Percentiles rank a stretch among this genome's conserved stretches.
Conservation (phyloP, 1,140 invertebrate species). For the Lasioglossum baleicum region DNA sequence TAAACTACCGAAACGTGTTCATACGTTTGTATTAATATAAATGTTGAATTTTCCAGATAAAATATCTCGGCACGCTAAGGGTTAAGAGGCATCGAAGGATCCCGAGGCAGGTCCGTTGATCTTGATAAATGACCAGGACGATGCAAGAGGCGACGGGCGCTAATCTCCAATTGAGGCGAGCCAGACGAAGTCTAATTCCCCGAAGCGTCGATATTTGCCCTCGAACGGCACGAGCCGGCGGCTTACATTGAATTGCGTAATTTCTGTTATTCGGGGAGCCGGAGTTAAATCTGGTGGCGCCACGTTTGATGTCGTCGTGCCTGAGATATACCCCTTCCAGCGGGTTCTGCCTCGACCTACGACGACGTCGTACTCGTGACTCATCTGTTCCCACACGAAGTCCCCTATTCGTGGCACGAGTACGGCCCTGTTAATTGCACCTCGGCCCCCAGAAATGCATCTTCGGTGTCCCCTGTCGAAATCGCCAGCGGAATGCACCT, state of each 20-base stretch:
- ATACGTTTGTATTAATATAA: no score
- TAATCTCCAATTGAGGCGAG: no score
- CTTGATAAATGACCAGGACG: no score
- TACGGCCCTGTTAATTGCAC: slow-evolving; percentile 46
- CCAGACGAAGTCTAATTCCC: background rate
- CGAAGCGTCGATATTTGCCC: background rate
- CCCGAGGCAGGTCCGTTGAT: no score
- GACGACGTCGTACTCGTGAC: slow-evolving; percentile 52
- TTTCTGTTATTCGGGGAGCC: no score
- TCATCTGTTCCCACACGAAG: slow-evolving; percentile 21
- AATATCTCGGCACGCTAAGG: no score
- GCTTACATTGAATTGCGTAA: background rate
- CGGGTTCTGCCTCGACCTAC: slow-evolving; percentile 36
- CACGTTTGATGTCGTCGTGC: background rate
- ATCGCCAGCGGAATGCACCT: background rate
- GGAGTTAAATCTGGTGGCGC: background rate
- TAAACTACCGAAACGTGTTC: no score
- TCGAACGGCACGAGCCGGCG: background rate
- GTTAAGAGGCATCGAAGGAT: no score
- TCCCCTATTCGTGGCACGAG: background rate
- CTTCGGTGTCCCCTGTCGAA: slow-evolving; percentile 7
- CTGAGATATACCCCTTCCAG: slow-evolving; percentile 52
- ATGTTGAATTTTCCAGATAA: no score
- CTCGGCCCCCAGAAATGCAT: background rate
- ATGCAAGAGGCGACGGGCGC: no score